Evolutionary conservation across 2,797 vertebrate genomes (phyloP).

Genomic region (Leuciscus waleckii): DNA sequence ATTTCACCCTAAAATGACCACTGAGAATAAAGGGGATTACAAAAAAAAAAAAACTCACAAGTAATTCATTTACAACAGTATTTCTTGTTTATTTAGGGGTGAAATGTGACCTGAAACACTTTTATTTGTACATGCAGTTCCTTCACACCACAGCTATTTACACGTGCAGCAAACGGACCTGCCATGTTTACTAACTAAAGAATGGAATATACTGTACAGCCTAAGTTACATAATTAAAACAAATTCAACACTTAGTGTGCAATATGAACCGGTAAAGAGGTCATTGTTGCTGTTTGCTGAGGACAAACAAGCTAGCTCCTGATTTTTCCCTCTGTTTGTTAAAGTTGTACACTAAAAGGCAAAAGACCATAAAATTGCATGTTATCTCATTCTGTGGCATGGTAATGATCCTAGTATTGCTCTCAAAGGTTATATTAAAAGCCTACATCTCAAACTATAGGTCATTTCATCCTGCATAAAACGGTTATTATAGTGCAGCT

Average conservation of each 20-base stretch:
- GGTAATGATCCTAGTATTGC: constrained; percentile 69
- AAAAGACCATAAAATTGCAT: constrained; percentile 72
- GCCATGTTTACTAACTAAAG: neutral
- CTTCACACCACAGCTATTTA: neutral
- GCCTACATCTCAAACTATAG: neutral
- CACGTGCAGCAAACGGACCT: neutral
- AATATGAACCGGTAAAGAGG: constrained; percentile 53
- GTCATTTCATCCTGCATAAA: neutral
- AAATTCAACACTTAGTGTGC: constrained; percentile 35
- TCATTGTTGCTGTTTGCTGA: constrained; percentile 67
- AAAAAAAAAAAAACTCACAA: no score
- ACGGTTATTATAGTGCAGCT: neutral
- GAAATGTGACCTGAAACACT: neutral
- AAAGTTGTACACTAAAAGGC: constrained; percentile 73
- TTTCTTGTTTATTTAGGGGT: neutral
- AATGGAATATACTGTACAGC: constrained; percentile 51
- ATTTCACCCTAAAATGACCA: constrained; percentile 6
- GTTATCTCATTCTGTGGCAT: constrained; percentile 62
- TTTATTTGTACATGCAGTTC: constrained; percentile 24
- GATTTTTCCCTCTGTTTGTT: constrained; percentile 64
- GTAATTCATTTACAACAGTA: no score
- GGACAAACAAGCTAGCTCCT: constrained; percentile 58
- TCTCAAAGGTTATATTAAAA: constrained; percentile 21
- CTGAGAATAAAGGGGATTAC: neutral
- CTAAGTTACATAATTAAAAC: constrained; percentile 59